Evolutionary conservation across 2,113 vertebrate species (phyloP).

Genomic region (Anguilla rostrata): DNA sequence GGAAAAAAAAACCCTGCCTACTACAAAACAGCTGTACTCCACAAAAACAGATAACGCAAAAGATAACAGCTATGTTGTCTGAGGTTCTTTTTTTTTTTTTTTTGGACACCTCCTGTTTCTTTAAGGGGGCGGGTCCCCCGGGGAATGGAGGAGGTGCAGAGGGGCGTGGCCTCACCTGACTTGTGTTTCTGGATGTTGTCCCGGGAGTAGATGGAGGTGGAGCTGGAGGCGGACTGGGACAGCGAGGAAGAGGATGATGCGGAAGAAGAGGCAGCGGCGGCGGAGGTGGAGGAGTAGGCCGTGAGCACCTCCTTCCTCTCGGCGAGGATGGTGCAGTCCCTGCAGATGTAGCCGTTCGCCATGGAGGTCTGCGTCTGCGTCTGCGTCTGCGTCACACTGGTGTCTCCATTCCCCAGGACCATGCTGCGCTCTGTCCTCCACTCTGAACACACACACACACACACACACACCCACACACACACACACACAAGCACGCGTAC

Average conservation of each 20-base stretch:
- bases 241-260: conserved; percentile 26
- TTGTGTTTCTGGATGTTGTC: conserved; percentile 73
- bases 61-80: too few species aligned
- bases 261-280: conserved; percentile 33
- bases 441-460: conserved; percentile 35
- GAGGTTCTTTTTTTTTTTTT: too few species aligned
- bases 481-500: too few species aligned
- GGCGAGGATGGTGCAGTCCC: conserved; percentile 79
- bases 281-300: conserved; percentile 39
- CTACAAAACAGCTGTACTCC: too few species aligned
- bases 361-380: conserved; percentile 47
- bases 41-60: too few species aligned
- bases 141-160: background rate
- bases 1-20: background rate
- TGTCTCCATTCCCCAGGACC: conserved; percentile 72
- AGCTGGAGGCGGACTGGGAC: conserved; percentile 29
- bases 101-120: too few species aligned
- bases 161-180: conserved; percentile 57
- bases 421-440: conserved; percentile 41
- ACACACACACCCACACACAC: too few species aligned
- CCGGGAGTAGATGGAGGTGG: conserved; percentile 69
- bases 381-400: conserved; percentile 50
- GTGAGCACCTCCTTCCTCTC: conserved; percentile 67
- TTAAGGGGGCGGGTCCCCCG: too few species aligned
- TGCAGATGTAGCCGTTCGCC: conserved; percentile 85